Evolutionary conservation across 2,888 invertebrate genomes (phyloP), one percentile per base, ranked within the genome.

Genomic region (Coecobrya sp.): DNA sequence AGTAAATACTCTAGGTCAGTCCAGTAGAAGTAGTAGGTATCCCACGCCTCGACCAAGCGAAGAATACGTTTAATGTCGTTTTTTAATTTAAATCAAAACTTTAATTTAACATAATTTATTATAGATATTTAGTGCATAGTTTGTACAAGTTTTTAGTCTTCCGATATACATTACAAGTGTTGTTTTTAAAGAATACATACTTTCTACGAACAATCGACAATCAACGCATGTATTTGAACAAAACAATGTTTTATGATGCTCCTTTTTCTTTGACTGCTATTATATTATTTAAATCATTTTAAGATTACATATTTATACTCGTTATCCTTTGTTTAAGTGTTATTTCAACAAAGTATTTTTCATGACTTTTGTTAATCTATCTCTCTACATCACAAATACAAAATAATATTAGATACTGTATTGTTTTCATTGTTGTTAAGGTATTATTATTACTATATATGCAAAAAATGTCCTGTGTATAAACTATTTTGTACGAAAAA

Each of bases 41-140:
- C 93, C 94, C 95, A 97, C 97, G 94, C 97, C 98, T 94, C 98
- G 98, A 96, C 98, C 98, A 89, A 98, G 98, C 89, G 98, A 98
- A 96, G 98, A 98, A 96, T 98, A 98, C 96, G 98, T 98, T 96
- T 98, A 96, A 96, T 22, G 16, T 8, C 76, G 52, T 81, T 59
- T 62, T 65, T 65, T 84, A 65, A 65, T 7, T 42, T 22, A 45
- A 16, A 25, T 42, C 0, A 55, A 27, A 10, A 11, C 10, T 36
- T 49, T 76, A 45, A 85, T 27, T 68, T 49, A 85, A 85, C 45
- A 45, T 68, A 85, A 85, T 68, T 85, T 45, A 85, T 42, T 85
- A n/a, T n/a, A n/a, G 45, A 59, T 55, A 52, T 59, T 65, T 68
- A 68, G 42, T 65, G 22, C n/a, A 10, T 36, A 73, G 11, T 30